Conservation (phyloP, 37 sponge, comb jelly and placozoan genomes). For the Spongilla lacustris region DNA sequence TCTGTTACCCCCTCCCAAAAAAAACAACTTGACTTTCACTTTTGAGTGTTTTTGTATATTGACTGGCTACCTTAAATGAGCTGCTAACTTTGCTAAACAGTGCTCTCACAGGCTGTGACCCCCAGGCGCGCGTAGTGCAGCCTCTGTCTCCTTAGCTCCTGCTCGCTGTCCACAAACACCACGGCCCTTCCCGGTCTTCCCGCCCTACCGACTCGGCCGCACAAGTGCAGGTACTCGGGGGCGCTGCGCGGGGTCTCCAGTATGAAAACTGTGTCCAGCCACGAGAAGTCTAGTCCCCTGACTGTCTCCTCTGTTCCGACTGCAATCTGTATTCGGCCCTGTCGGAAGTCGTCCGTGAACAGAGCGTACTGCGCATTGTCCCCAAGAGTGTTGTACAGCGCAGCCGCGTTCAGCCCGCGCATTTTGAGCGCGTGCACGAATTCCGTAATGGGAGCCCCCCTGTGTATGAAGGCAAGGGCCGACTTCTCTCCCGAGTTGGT, state of each 20-base stretch:
- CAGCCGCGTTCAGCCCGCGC: slow-evolving; percentile 38
- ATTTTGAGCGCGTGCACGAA: slow-evolving; percentile 44
- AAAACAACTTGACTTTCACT: too few species aligned
- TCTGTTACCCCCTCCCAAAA: too few species aligned
- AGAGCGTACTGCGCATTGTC: slow-evolving; percentile 16
- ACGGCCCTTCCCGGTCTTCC: slow-evolving; percentile 47
- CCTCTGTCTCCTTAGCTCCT: slow-evolving; percentile 23
- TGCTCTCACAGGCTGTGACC: neutral
- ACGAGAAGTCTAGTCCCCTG: slow-evolving; percentile 75
- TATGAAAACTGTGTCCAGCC: slow-evolving; percentile 44
- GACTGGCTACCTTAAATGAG: too few species aligned
- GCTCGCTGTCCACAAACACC: slow-evolving; percentile 24
- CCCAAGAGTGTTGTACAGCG: slow-evolving; percentile 29
- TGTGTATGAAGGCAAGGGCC: slow-evolving; percentile 67
- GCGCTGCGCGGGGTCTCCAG: slow-evolving; percentile 59
- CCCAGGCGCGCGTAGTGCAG: slow-evolving; percentile 18
- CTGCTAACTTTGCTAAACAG: neutral
- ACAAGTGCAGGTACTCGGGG: slow-evolving; percentile 63
- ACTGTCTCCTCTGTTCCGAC: slow-evolving; percentile 77
- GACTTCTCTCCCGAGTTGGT: slow-evolving; percentile 8
- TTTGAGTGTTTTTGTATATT: too few species aligned
- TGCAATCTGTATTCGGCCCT: slow-evolving; percentile 52
- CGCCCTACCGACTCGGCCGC: slow-evolving; percentile 72
- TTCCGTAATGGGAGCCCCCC: slow-evolving; percentile 27
- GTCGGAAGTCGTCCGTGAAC: slow-evolving; percentile 48